These are phyloP conservation scores for Cheilosia grossa DNA, from an alignment of 2,888 invertebrate species.

Conservation along the genomic window DNA sequence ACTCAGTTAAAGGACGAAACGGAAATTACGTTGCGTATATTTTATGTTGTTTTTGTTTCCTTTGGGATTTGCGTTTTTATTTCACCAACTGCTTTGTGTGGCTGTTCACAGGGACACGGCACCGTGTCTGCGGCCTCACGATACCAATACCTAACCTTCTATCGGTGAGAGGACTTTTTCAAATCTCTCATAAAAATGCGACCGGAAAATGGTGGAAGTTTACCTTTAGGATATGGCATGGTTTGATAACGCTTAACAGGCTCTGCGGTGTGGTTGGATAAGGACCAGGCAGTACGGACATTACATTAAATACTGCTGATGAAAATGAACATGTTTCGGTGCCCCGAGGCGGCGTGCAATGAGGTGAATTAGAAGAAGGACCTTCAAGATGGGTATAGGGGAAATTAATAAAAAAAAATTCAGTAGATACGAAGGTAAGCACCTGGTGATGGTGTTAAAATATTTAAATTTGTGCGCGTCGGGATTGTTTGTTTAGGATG, in stretches of 20 bases:
- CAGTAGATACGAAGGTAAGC: neutral
- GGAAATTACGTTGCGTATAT: slow-evolving; percentile 12
- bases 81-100: neutral
- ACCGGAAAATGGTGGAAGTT: slow-evolving; percentile 26
- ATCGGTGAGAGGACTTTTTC: slow-evolving; percentile 12
- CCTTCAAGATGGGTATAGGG: slow-evolving; percentile 10
- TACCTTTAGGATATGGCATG: slow-evolving; percentile 13
- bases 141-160: neutral
- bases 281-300: neutral
- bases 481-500: slow-evolving; percentile 29
- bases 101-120: slow-evolving; percentile 15
- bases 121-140: slow-evolving; percentile 11
- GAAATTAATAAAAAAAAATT: slow-evolving; percentile 36
- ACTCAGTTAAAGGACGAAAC: slow-evolving; percentile 29
- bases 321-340: slow-evolving; percentile 1
- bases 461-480: slow-evolving; percentile 24
- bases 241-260: slow-evolving; percentile 36
- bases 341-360: neutral
- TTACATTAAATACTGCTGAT: slow-evolving; percentile 28
- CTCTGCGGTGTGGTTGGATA: neutral
- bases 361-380: slow-evolving; percentile 1
- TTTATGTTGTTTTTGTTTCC: slow-evolving; percentile 17
- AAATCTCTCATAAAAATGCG: slow-evolving; percentile 22
- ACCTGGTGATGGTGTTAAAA: slow-evolving; percentile 30
- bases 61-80: neutral